Evolutionary conservation across 2,888 invertebrate species (phyloP).

Genomic region (Chloromyia formosa): DNA sequence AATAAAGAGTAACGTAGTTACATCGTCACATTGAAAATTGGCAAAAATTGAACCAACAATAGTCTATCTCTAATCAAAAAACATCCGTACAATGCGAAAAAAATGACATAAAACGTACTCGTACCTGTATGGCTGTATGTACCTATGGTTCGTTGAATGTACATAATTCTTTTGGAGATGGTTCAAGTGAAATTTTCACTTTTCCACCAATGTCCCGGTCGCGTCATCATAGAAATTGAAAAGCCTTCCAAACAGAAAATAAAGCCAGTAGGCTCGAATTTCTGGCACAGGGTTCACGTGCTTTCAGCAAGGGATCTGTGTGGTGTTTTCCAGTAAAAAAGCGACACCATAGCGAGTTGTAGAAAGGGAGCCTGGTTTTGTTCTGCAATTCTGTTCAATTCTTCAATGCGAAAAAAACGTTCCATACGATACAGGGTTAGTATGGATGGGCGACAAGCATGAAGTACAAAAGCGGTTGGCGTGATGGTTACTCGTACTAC

Average conservation of each 20-base stretch:
- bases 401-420: too few species aligned
- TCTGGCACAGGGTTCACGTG: too few species aligned
- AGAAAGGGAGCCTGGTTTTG: too few species aligned
- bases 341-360: too few species aligned
- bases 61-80: neutral
- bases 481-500: neutral
- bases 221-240: constrained; percentile 23
- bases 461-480: neutral
- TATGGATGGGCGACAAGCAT: neutral
- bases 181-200: constrained; percentile 31
- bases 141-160: neutral
- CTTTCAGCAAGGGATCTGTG: too few species aligned
- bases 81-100: neutral
- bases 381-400: too few species aligned
- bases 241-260: neutral
- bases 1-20: too few species aligned
- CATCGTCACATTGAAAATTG: neutral
- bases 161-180: neutral
- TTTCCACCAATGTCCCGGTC: neutral
- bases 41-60: neutral
- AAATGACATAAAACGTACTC: neutral
- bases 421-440: too few species aligned
- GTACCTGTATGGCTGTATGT: neutral
- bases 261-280: neutral
- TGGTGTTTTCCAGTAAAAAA: too few species aligned